A percentile compares a stretch with the other conserved stretches of the same genome.
Evolutionary conservation across 1,140 invertebrate genomes (phyloP).

Genomic region (Drosophila paulistorum): DNA sequence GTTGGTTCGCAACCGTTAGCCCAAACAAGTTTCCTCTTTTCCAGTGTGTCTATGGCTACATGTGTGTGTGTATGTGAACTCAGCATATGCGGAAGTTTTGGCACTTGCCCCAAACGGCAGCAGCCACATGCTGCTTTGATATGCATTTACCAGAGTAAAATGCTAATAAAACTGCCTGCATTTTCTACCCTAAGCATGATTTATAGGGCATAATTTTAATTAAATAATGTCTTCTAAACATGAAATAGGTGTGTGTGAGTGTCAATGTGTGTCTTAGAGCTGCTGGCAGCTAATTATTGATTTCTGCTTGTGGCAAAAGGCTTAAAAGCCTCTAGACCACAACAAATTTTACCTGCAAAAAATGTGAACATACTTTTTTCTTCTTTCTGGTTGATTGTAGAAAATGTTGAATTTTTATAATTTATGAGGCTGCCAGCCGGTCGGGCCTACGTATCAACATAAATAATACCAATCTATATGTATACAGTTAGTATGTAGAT

Average conservation of each 20-base stretch:
- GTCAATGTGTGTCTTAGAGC: slow-evolving; percentile 2
- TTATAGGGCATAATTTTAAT: slow-evolving; percentile 71
- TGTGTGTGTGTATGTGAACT: not conserved
- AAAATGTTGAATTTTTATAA: slow-evolving; percentile 73
- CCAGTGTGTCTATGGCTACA: slow-evolving; percentile 3
- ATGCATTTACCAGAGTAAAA: slow-evolving; percentile 45
- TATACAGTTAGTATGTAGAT: slow-evolving; percentile 12
- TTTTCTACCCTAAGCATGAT: slow-evolving; percentile 48
- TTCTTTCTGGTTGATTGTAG: slow-evolving; percentile 27
- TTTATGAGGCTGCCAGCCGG: slow-evolving; percentile 70
- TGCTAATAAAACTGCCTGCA: slow-evolving; percentile 41
- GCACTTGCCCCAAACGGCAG: slow-evolving; percentile 53
- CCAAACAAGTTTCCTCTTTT: slow-evolving; percentile 63
- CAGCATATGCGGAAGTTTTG: slow-evolving; percentile 34
- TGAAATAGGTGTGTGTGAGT: not conserved
- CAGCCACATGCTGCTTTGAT: slow-evolving; percentile 48
- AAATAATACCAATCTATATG: slow-evolving; percentile 72
- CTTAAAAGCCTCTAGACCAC: slow-evolving; percentile 47
- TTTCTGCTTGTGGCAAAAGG: slow-evolving; percentile 37
- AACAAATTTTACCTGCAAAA: slow-evolving; percentile 63
- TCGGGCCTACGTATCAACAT: slow-evolving; percentile 69
- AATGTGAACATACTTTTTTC: slow-evolving; percentile 13
- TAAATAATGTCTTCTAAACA: slow-evolving; percentile 54
- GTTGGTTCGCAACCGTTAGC: slow-evolving; percentile 66
- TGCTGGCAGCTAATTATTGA: slow-evolving; percentile 59